Evolutionary conservation across 2,888 invertebrate species (phyloP).

Genomic region (Ptilodon capucinus): DNA sequence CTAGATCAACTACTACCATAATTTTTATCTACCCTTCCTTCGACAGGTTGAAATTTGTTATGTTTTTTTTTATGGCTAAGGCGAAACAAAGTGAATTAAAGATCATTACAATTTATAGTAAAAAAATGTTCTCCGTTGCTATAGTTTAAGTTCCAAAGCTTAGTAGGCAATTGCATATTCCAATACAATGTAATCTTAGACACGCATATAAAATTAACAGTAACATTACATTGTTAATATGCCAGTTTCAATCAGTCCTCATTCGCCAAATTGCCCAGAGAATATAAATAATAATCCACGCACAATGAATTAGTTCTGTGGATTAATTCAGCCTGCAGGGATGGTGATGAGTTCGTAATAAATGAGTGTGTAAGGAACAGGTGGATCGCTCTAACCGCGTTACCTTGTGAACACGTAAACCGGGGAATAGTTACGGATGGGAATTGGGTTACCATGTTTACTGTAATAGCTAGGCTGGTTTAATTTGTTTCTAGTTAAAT

Average conservation of each 20-base stretch:
- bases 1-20: too few species aligned
- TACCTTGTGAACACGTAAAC: neutral
- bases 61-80: too few species aligned
- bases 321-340: constrained; percentile 40
- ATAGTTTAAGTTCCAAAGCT: too few species aligned
- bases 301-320: constrained; percentile 39
- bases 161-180: too few species aligned
- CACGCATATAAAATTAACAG: neutral
- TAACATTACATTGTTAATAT: neutral
- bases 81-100: too few species aligned
- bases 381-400: neutral
- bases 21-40: too few species aligned
- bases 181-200: too few species aligned
- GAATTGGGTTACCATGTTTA: neutral
- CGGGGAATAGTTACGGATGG: neutral
- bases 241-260: constrained; percentile 33
- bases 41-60: too few species aligned
- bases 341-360: constrained; percentile 36
- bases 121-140: too few species aligned
- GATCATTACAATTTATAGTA: too few species aligned
- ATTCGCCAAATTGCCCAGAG: constrained; percentile 38
- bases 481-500: neutral
- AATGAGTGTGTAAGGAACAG: constrained; percentile 15
- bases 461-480: neutral
- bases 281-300: constrained; percentile 42